Evolutionary conservation across 2,888 invertebrate genomes (phyloP).

Genomic region (Hydroisotoma schaefferi): DNA sequence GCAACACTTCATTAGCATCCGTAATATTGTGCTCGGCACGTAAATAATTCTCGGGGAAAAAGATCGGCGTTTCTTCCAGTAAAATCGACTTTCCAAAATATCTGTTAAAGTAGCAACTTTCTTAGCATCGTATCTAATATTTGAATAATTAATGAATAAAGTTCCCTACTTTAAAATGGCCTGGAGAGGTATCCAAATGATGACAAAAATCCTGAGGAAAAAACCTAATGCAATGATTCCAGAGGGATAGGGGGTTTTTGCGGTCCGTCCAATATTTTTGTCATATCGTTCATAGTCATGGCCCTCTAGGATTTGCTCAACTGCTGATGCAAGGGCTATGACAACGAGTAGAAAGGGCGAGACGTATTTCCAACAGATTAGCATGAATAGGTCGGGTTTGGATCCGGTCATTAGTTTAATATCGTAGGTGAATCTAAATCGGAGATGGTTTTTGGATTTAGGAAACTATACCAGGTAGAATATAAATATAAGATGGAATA

Average conservation of each 20-base stretch:
- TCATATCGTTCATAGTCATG: constrained; percentile 1
- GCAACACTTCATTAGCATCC: constrained; percentile 17
- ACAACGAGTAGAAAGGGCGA: constrained; percentile 27
- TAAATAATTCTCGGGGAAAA: constrained; percentile 31
- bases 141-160: no score
- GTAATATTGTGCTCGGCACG: constrained; percentile 16
- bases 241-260: neutral
- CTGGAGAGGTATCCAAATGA: constrained; percentile 20
- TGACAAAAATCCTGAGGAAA: neutral
- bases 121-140: no score
- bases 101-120: constrained; percentile 6
- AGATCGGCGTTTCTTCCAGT: constrained; percentile 10
- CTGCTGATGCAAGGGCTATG: constrained; percentile 10
- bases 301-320: neutral
- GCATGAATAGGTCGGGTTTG: constrained; percentile 23
- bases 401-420: constrained; percentile 33
- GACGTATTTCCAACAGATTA: constrained; percentile 33
- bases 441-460: no score
- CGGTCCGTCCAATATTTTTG: neutral
- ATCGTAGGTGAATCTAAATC: constrained; percentile 28
- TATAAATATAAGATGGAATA: no score
- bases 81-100: constrained; percentile 2
- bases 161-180: constrained; percentile 19
- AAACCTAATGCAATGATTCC: constrained; percentile 7
- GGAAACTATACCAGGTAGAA: no score